These are phyloP conservation scores for Ichneumoninae sp. DNA, from an alignment of 2,888 invertebrate species.

Conservation along the genomic window DNA sequence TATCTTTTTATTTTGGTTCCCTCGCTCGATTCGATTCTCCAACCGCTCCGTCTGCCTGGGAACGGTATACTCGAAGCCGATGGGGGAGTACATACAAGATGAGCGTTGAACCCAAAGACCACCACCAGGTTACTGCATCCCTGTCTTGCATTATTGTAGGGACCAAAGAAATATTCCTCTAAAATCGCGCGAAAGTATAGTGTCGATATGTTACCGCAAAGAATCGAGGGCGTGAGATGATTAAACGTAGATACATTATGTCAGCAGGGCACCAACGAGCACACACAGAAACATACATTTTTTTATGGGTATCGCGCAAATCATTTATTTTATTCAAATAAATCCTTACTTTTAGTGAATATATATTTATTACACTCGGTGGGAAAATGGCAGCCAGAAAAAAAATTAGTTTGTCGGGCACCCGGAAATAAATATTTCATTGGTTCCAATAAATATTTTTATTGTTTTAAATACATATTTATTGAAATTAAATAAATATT, in stretches of 20 bases:
- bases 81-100: background rate
- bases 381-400: too few relatives aligned
- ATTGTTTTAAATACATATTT: too few relatives aligned
- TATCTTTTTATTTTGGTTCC: slow-evolving; percentile 75
- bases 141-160: background rate
- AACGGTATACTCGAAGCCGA: background rate
- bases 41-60: slow-evolving; percentile 1
- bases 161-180: background rate
- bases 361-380: too few relatives aligned
- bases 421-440: too few relatives aligned
- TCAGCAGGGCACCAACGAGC: background rate
- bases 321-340: too few relatives aligned
- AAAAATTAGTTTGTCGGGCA: too few relatives aligned
- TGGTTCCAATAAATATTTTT: too few relatives aligned
- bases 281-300: background rate
- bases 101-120: background rate
- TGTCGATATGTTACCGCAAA: background rate
- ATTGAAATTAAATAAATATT: too few relatives aligned
- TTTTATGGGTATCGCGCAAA: too few relatives aligned
- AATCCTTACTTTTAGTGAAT: too few relatives aligned
- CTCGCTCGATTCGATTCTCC: slow-evolving; percentile 62
- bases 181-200: background rate
- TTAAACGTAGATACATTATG: background rate
- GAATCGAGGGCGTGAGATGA: background rate
- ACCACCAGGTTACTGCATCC: background rate